Base-by-base conservation (phyloP, 2,113 vertebrate genomes). In the Bambusicola thoracicus region DNA sequence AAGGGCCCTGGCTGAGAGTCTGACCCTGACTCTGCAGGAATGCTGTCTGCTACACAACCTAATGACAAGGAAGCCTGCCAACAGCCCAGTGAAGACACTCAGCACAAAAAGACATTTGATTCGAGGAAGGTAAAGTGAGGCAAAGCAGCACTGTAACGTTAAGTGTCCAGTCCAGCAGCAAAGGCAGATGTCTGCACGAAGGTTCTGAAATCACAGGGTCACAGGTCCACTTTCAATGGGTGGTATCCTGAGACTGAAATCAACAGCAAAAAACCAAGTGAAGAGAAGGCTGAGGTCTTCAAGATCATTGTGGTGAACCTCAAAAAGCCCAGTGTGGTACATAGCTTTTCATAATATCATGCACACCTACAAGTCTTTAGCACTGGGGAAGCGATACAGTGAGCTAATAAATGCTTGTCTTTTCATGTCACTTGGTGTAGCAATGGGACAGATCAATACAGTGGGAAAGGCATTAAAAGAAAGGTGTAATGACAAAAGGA, bases 311-410 rank as follows among this genome's bases (percentile, higher is more conserved):
- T 36, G 43, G 21, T 44, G 14, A 25, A 36, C 14, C 6, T n/a
- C 18, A 68, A 30, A 22, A 72, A 48, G 48, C 29, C 41, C 41
- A 43, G 27, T 9, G 5, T 7, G 1, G 0, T 53, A 8, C 1
- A 2, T 32, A 61, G 44, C 46, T 34, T 55, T n/a, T 67, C 38
- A 44, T 53, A 20, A 85, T 85, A 27, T 67, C 79, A 63, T 20
- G 49, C 15, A n/a, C 63, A 3, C 38, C 80, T 59, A 46, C 24
- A 30, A 65, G 61, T 21, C 32, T 59, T 90, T 32, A 41, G 43
- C 48, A 19, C 58, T 59, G 82, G 18, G 10, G 29, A 88, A 80
- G 20, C 24, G 58, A 69, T 30, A 19, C 36, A 72, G 59, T 10
- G 48, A 93, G 58, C 18, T 65, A 44, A 79, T 49, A 62, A 79